Evolutionary conservation across 1,140 invertebrate genomes (phyloP).

Genomic region (Anoplolepis gracilipes): DNA sequence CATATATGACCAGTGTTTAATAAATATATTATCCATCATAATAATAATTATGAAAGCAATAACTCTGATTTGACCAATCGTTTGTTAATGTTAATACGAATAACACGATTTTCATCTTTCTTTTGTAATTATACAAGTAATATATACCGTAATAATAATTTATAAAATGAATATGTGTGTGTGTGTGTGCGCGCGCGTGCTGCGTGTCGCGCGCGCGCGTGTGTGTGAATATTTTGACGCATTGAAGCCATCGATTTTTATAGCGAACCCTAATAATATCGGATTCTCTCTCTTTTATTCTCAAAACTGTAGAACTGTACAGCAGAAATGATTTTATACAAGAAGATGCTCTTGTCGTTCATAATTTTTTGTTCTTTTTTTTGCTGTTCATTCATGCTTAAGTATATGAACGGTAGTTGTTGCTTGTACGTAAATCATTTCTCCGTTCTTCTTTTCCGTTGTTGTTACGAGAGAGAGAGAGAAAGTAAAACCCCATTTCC

Average conservation of each 20-base stretch:
- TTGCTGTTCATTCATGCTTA: neutral
- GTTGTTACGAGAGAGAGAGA: conserved; percentile 55
- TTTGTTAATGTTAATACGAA: neutral
- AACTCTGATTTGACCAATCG: neutral
- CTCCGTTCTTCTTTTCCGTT: conserved; percentile 26
- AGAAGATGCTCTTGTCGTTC: neutral
- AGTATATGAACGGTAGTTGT: conserved; percentile 28
- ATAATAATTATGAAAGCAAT: neutral
- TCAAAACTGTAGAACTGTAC: neutral
- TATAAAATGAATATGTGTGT: neutral
- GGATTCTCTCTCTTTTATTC: neutral
- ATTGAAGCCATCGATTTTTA: neutral
- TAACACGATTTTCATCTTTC: neutral
- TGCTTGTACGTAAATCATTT: conserved; percentile 55
- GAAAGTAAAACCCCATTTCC: conserved; percentile 45
- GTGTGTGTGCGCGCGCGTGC: too few species aligned
- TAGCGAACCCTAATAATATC: neutral
- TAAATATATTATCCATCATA: neutral
- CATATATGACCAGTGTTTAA: neutral
- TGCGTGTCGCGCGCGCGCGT: too few species aligned
- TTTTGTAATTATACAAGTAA: neutral
- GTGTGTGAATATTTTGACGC: neutral
- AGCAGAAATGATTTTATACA: neutral
- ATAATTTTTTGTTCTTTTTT: conserved; percentile 41
- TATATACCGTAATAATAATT: neutral